phyloP scores from a whole-genome alignment of 2,797 vertebrate species.

The Lemur catta region DNA sequence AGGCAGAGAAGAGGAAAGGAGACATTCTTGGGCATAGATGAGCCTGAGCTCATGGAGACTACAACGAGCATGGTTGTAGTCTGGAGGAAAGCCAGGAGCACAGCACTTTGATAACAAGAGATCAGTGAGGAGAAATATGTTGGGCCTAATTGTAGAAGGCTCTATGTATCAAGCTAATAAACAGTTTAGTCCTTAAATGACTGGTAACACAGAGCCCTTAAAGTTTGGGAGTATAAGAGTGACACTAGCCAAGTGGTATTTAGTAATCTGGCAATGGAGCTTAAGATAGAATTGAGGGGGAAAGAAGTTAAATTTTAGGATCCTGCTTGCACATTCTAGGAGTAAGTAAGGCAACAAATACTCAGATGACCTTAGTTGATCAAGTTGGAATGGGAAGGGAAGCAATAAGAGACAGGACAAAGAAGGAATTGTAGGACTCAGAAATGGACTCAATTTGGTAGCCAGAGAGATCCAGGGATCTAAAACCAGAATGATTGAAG shows the following conservation, averaged over 20 bases:
- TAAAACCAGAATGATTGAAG: neutral
- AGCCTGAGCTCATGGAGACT: neutral
- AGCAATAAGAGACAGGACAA: neutral
- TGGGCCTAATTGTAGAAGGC: neutral
- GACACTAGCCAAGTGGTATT: neutral
- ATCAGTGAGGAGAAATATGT: neutral
- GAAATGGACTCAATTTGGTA: neutral
- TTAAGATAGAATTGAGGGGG: neutral
- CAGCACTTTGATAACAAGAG: neutral
- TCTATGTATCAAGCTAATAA: neutral
- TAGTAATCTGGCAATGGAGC: neutral
- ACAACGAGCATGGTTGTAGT: neutral
- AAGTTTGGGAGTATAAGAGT: neutral
- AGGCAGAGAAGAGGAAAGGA: neutral
- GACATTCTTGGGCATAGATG: neutral
- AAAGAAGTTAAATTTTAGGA: neutral
- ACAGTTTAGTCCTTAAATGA: neutral
- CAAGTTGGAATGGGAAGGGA: neutral
- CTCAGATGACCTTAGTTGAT: neutral
- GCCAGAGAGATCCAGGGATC: neutral
- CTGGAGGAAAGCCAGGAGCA: neutral
- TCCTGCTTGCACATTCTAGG: neutral
- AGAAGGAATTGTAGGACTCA: neutral
- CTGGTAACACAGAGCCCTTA: neutral
- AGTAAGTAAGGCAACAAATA: neutral